phyloP scores from a whole-genome alignment of 1,140 invertebrate genomes.

The Temnothorax nylanderi region DNA sequence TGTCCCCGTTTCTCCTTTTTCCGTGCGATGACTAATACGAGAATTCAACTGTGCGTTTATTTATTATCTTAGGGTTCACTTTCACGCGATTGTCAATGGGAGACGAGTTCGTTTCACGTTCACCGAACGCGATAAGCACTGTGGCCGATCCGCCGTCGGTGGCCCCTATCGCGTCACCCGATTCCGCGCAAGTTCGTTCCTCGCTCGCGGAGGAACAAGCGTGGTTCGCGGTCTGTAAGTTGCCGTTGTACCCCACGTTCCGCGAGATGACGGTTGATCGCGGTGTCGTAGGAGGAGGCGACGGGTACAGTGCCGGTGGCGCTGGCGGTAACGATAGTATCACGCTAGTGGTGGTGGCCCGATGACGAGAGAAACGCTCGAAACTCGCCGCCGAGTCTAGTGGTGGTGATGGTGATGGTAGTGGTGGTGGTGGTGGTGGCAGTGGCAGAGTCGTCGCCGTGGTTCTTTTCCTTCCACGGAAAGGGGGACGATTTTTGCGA shows the following conservation, averaged over 20 bases:
- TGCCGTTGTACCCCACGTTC: conserved; percentile 68
- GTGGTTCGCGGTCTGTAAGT: conserved; percentile 66
- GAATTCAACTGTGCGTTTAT: not conserved
- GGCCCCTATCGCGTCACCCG: not conserved
- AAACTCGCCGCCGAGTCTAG: conserved; percentile 55
- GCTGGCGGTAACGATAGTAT: conserved; percentile 74
- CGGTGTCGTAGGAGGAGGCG: conserved; percentile 69
- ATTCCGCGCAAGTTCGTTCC: not conserved
- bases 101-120: conserved; percentile 5
- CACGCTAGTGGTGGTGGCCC: conserved; percentile 68
- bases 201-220: conserved; percentile 74
- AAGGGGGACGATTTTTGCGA: conserved; percentile 87
- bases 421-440: conserved; percentile 73
- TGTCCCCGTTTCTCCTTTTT: conserved; percentile 30
- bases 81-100: conserved; percentile 37
- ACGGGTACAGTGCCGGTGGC: conserved; percentile 68
- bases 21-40: conserved; percentile 1
- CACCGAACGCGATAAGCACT: not conserved
- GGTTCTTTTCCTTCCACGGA: conserved; percentile 82
- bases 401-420: conserved; percentile 58
- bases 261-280: conserved; percentile 74
- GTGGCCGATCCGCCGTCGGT: not conserved
- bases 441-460: conserved; percentile 81
- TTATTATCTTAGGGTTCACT: conserved; percentile 8
- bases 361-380: conserved; percentile 60